Percentiles rank a stretch among this genome's conserved stretches.
These are phyloP conservation scores for Tortricodes alternella DNA, from an alignment of 2,888 invertebrate species.

Conservation along the genomic window DNA sequence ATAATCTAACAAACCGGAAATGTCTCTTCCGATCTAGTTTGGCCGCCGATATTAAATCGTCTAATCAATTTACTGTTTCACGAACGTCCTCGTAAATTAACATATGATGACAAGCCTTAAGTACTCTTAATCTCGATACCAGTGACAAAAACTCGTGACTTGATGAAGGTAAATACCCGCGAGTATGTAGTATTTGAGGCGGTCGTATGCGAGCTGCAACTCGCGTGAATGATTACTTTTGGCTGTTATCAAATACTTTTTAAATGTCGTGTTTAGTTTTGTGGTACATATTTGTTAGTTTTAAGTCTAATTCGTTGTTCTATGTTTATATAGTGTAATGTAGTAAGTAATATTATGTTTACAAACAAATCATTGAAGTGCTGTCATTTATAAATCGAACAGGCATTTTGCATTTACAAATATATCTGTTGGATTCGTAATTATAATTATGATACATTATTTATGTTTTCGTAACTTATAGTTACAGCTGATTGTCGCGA, in stretches of 20 bases:
- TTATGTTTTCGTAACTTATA: too few relatives aligned
- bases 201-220: not conserved
- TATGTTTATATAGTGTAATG: too few relatives aligned
- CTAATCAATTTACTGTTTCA: constrained; percentile 29
- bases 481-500: too few relatives aligned
- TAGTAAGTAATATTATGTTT: too few relatives aligned
- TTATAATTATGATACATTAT: too few relatives aligned
- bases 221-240: constrained; percentile 9
- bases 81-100: constrained; percentile 22
- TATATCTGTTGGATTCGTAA: too few relatives aligned
- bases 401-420: too few relatives aligned
- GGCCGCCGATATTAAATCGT: constrained; percentile 13
- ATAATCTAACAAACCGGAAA: constrained; percentile 9
- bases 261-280: constrained; percentile 2
- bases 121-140: constrained; percentile 12
- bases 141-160: constrained; percentile 7
- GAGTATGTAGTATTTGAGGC: constrained; percentile 7
- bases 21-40: constrained; percentile 10
- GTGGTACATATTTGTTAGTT: constrained; percentile 7
- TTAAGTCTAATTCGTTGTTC: too few relatives aligned
- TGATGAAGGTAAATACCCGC: constrained; percentile 8
- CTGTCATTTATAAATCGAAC: too few relatives aligned
- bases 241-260: constrained; percentile 14
- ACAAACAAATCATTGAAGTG: too few relatives aligned
- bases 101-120: constrained; percentile 26